Evolutionary conservation across 2,888 invertebrate species (phyloP), one percentile per base, ranked within the genome.

Genomic region (Eupeodes luniger): DNA sequence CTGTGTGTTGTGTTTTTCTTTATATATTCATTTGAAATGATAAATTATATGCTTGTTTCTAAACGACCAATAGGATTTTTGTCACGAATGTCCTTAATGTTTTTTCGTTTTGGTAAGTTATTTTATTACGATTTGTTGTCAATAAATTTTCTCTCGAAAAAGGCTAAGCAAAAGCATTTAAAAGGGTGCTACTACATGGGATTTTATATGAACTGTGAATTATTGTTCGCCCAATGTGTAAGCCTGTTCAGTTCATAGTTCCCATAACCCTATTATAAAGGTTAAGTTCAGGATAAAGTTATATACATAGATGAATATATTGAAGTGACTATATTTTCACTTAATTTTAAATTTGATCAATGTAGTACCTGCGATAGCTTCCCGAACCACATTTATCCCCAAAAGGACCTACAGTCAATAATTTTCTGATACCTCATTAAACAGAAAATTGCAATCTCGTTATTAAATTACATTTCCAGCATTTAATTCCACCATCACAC

Each of bases 391-490:
- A 40, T 40, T 3, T 27, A 27, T 27, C 27, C 27, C 27, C 27
- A 27, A 27, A 27, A 27, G 27, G 27, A 27, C 27, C 27, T 40
- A 69, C 40, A 69, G 51, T 53, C 53, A 69, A 40, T 69, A 69
- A n/a, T 53, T 16, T 53, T 69, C 36, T 53, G 51, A 53, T 36
- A 69, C 53, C 34, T 69, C 69, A 69, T 69, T 70, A 44, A 55
- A 53, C 70, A 55, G 40, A 55, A 27, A 70, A 70, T 19, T 70
- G 40, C 40, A 70, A 55, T 55, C 14, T 16, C 69, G 36, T 69
- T 69, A 70, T 70, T 70, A 70, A 70, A 70, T 70, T 55, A 55
- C 40, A 55, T 44, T 55, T 70, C 55, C 40, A 70, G 59, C 47
- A 72, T 34, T 72, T 47, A 72, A 59, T 59, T 59, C 47, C 59